Evolutionary conservation across 2,113 vertebrate species (phyloP).

Genomic region (Hipposideros armiger): DNA sequence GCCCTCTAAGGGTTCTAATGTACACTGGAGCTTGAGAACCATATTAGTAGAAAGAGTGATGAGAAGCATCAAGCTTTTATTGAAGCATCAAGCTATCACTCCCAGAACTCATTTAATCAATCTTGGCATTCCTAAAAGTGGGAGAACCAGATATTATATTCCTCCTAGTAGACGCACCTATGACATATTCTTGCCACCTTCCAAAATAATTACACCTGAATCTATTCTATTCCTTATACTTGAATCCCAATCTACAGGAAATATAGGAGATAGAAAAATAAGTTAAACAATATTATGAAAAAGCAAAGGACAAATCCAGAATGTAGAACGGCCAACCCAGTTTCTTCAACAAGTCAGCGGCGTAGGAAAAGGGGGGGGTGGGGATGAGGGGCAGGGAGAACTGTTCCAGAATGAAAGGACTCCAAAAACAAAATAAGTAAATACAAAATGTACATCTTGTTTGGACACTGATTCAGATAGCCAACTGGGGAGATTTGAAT

Average conservation of each 20-base stretch:
- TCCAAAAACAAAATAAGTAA: neutral
- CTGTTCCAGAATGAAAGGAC: neutral
- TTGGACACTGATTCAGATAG: neutral
- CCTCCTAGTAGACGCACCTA: neutral
- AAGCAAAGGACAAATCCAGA: constrained; percentile 39
- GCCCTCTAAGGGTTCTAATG: neutral
- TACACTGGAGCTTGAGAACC: neutral
- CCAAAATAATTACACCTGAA: neutral
- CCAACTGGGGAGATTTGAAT: neutral
- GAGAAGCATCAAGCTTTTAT: neutral
- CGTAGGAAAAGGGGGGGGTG: neutral
- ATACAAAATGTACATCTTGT: neutral
- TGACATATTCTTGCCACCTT: neutral
- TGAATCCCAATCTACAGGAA: neutral
- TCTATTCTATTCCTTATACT: neutral
- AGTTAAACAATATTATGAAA: neutral
- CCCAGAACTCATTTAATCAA: neutral
- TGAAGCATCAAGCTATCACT: neutral
- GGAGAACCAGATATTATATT: neutral
- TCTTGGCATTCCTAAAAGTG: neutral
- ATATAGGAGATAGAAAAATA: neutral
- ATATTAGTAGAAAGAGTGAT: neutral
- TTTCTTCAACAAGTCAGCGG: neutral
- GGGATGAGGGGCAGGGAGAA: too few species aligned
- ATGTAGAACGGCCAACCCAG: neutral